Conservation (phyloP, 1,140 invertebrate genomes). For the Pseudomyrmex gracilis region DNA sequence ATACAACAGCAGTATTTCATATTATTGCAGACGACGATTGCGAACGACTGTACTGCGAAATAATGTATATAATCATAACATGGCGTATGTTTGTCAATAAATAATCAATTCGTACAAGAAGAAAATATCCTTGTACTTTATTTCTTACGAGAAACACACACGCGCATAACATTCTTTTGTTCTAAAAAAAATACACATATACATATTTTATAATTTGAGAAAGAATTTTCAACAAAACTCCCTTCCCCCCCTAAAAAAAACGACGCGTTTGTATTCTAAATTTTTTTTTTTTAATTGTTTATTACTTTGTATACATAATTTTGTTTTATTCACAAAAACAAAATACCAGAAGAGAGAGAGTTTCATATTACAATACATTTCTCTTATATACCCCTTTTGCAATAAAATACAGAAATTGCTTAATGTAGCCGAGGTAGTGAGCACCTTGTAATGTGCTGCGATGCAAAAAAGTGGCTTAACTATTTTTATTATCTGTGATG, state of each 20-base stretch:
- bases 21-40: slow-evolving; percentile 19
- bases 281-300: slow-evolving; percentile 45
- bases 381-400: slow-evolving; percentile 42
- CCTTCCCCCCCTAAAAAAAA: no score
- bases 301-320: slow-evolving; percentile 59
- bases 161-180: no score
- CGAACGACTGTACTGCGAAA: slow-evolving; percentile 28
- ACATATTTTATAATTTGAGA: not conserved
- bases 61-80: slow-evolving; percentile 39
- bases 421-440: slow-evolving; percentile 56
- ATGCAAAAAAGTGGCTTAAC: slow-evolving; percentile 22
- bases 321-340: slow-evolving; percentile 46
- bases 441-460: slow-evolving; percentile 30
- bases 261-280: slow-evolving; percentile 19
- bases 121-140: not conserved
- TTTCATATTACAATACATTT: slow-evolving; percentile 37
- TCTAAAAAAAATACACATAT: no score
- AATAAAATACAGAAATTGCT: slow-evolving; percentile 51
- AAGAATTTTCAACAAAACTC: not conserved
- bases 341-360: slow-evolving; percentile 6
- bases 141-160: not conserved
- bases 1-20: not conserved
- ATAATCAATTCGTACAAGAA: slow-evolving; percentile 38
- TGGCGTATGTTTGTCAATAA: slow-evolving; percentile 52
- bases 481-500: slow-evolving; percentile 8